These are phyloP conservation scores for Elgaria multicarinata DNA, from an alignment of 2,113 vertebrate genomes.

Conservation along the genomic window DNA sequence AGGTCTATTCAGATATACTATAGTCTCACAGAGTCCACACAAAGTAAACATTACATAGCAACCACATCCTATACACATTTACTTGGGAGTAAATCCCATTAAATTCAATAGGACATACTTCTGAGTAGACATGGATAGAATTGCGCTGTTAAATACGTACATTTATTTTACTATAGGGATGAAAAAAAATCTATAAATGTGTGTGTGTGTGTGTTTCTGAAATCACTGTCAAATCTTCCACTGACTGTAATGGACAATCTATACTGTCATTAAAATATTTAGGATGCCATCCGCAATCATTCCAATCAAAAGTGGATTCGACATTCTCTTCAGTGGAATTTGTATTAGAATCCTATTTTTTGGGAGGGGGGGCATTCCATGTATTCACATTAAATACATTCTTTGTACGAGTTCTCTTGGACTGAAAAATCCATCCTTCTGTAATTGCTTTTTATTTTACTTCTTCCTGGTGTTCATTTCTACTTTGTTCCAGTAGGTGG, in stretches of 20 bases:
- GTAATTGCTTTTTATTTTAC: neutral
- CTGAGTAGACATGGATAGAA: no score
- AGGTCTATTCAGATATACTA: no score
- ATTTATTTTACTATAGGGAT: neutral
- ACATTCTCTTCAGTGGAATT: neutral
- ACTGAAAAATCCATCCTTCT: neutral
- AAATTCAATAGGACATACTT: no score
- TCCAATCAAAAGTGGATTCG: neutral
- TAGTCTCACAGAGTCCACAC: no score
- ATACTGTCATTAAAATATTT: neutral
- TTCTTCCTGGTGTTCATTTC: slow-evolving; percentile 29
- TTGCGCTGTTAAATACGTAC: neutral
- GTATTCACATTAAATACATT: neutral
- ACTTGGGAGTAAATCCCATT: no score
- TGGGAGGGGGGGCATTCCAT: neutral
- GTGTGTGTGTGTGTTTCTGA: neutral
- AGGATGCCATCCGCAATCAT: no score
- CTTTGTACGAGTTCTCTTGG: neutral
- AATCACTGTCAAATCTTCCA: neutral
- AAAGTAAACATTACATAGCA: no score
- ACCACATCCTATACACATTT: no score
- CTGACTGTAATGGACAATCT: neutral
- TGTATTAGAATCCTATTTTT: neutral
- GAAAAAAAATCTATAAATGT: no score
- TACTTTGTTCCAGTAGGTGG: slow-evolving; percentile 55